Conservation (phyloP, 2,113 vertebrate genomes). For the Leucoraja erinaceus region DNA sequence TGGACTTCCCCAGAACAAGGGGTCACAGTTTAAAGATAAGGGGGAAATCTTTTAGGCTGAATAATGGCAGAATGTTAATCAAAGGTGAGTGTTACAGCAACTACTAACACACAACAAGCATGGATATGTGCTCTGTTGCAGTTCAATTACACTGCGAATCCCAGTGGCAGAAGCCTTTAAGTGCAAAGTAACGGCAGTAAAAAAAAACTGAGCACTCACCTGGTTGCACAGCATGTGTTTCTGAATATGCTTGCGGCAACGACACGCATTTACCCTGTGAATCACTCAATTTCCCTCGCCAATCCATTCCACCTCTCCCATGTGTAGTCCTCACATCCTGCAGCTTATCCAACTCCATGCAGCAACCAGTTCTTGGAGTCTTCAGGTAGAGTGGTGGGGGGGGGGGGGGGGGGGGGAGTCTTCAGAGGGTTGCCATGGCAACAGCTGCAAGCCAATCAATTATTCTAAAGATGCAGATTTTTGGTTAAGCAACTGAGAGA, state of each 20-base stretch:
- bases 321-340: neutral
- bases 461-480: neutral
- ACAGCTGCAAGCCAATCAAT: neutral
- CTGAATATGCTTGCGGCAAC: neutral
- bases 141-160: constrained; percentile 12
- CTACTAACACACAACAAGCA: neutral
- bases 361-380: neutral
- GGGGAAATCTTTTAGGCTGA: too few species aligned
- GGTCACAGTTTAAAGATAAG: too few species aligned
- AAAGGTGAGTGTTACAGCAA: neutral
- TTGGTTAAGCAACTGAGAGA: neutral
- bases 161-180: neutral
- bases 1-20: too few species aligned
- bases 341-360: neutral
- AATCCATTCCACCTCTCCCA: constrained; percentile 10
- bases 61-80: constrained; percentile 31
- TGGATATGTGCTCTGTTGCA: neutral
- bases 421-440: constrained; percentile 8
- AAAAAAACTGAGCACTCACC: neutral
- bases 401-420: neutral
- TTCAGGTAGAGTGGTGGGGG: neutral
- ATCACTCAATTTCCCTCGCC: neutral
- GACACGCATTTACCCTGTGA: too few species aligned
- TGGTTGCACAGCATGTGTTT: neutral
- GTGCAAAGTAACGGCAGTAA: neutral